Evolutionary conservation across 2,888 invertebrate genomes (phyloP).

Genomic region (Cephonodes hylas): DNA sequence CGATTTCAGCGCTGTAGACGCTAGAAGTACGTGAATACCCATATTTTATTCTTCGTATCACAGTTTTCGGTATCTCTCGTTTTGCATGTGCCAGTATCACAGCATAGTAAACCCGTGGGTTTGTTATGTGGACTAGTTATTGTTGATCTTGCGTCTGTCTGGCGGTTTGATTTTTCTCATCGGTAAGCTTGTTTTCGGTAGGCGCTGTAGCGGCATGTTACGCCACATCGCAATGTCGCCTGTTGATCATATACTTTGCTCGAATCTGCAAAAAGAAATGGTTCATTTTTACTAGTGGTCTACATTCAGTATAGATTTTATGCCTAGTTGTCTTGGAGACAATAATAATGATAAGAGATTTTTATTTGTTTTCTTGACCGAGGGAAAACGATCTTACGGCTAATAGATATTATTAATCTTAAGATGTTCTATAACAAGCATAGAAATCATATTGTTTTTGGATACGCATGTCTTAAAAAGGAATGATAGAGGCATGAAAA

Average conservation of each 20-base stretch:
- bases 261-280: constrained; percentile 48
- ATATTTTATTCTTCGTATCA: constrained; percentile 64
- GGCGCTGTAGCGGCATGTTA: constrained; percentile 65
- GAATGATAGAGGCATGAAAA: too few relatives aligned
- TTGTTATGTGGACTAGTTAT: constrained; percentile 17
- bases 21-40: constrained; percentile 87
- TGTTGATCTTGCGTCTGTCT: constrained; percentile 53
- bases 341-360: too few relatives aligned
- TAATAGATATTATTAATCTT: too few relatives aligned
- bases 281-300: neutral
- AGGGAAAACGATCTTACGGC: too few relatives aligned
- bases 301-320: too few relatives aligned
- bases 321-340: too few relatives aligned
- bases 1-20: constrained; percentile 89
- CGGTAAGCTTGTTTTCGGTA: constrained; percentile 44
- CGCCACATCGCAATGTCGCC: constrained; percentile 46
- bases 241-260: constrained; percentile 31
- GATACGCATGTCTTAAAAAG: too few relatives aligned
- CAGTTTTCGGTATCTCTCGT: constrained; percentile 1
- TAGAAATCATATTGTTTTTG: too few relatives aligned
- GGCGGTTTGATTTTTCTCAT: constrained; percentile 71
- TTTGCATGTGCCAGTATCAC: constrained; percentile 30
- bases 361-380: too few relatives aligned
- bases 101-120: constrained; percentile 20
- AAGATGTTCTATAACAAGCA: too few relatives aligned